Evolutionary conservation across 2,888 invertebrate genomes (phyloP), one percentile per base, ranked within the genome.

Genomic region (Exephanes ischioxanthus): DNA sequence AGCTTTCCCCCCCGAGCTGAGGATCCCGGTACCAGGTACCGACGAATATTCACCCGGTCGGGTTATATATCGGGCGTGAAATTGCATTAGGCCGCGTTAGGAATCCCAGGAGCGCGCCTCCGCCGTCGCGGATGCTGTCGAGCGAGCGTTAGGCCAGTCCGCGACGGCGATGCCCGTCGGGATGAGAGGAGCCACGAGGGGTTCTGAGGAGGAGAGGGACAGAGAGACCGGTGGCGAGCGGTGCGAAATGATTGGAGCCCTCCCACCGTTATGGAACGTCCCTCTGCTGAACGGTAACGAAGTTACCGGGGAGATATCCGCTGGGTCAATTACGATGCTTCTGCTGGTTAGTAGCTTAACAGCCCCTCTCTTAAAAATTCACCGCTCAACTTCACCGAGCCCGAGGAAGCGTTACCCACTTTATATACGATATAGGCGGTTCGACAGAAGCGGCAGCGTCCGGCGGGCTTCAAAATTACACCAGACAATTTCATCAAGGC

Each of bases 81-180:
- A 87, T 87, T 86, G 83, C 82, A 85, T 88, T 86, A 88, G 84
- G 72, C 63, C 68, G 79, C 83, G 84, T 85, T 82, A 75, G 82
- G 80, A 85, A 83, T 87, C 86, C 87, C 84, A 79, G 73, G 84
- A 86, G 87, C 68, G 61, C 58, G 63, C 22, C 26, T 26, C 70
- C 61, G 51, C 22, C 26, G 26, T 53, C 68, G 51, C 68, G 41
- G 66, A 61, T 45, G 33, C 37, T 58, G 83, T 45, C 37, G 77
- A 33, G 41, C 48, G 51, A 82, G 48, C 75, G 68, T 48, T 45
- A 45, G 82, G 63, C 77, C 45, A 45, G 71, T 77, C 51, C 41
- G 33, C 71, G 76, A 81, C 66, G 45, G 61, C 68, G 70, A 71
- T 71, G 33, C 48, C 63, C 26, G 63, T 72, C 61, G 45, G 70